phyloP scores from a whole-genome alignment of 2,888 invertebrate species.

The Brachyptera putata region DNA sequence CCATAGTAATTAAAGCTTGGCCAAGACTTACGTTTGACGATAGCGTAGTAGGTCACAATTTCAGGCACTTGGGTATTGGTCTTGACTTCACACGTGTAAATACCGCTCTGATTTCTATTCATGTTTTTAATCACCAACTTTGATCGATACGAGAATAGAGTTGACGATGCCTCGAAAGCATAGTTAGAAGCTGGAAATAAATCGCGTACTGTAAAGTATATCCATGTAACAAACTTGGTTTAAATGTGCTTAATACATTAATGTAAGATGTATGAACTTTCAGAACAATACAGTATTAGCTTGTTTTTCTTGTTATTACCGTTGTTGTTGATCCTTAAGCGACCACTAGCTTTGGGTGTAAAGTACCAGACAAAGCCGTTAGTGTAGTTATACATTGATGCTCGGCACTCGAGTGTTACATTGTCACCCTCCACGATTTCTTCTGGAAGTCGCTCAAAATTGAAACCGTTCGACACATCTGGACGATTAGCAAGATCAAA shows the following conservation, averaged over 20 bases:
- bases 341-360: no score
- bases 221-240: no score
- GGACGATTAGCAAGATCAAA: no score
- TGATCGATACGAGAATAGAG: slow-evolving; percentile 43
- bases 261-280: no score
- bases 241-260: no score
- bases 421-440: slow-evolving; percentile 43
- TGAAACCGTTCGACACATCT: slow-evolving; percentile 41
- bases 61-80: slow-evolving; percentile 37
- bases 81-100: slow-evolving; percentile 40
- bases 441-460: neutral
- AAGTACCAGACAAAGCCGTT: slow-evolving; percentile 32
- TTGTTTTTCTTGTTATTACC: neutral
- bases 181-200: neutral
- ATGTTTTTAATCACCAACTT: slow-evolving; percentile 42
- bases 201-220: neutral
- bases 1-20: neutral
- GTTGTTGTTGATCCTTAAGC: no score
- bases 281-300: no score
- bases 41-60: slow-evolving; percentile 22
- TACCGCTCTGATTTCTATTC: slow-evolving; percentile 38
- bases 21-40: neutral
- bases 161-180: slow-evolving; percentile 23
- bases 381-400: slow-evolving; percentile 52
- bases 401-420: slow-evolving; percentile 55